Percentiles rank a stretch among this genome's conserved stretches.
Conservation (phyloP, 2,888 invertebrate genomes). For the Xestia sexstrigata region DNA sequence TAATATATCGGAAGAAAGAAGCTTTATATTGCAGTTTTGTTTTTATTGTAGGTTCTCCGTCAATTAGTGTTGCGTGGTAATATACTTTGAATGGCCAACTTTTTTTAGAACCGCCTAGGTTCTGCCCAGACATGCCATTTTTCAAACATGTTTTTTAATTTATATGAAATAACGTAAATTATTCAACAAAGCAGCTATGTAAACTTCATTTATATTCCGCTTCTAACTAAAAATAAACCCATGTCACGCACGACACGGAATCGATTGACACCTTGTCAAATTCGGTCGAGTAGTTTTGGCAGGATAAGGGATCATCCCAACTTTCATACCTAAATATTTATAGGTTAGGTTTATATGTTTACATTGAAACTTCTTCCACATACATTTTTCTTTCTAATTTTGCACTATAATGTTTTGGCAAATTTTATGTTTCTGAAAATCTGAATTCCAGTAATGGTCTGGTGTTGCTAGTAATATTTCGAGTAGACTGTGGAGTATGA, state of each 20-base stretch:
- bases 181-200: neutral
- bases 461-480: neutral
- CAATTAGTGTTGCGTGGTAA: slow-evolving; percentile 24
- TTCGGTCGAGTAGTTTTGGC: slow-evolving; percentile 42
- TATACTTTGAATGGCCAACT: neutral
- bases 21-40: slow-evolving; percentile 13
- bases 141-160: slow-evolving; percentile 1
- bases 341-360: slow-evolving; percentile 5
- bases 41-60: neutral
- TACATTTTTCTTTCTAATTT: neutral
- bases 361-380: neutral
- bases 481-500: neutral
- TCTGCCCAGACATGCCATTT: neutral
- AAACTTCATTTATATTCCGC: slow-evolving; percentile 34
- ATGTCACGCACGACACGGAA: slow-evolving; percentile 17
- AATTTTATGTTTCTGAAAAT: neutral
- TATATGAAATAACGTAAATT: slow-evolving; percentile 6
- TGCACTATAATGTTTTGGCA: neutral
- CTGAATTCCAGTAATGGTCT: neutral
- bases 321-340: slow-evolving; percentile 38
- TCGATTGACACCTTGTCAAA: slow-evolving; percentile 56
- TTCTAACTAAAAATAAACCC: slow-evolving; percentile 43
- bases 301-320: slow-evolving; percentile 34
- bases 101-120: neutral
- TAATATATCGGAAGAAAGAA: neutral